Conservation (phyloP, 2,113 vertebrate genomes). For the Calypte anna region DNA sequence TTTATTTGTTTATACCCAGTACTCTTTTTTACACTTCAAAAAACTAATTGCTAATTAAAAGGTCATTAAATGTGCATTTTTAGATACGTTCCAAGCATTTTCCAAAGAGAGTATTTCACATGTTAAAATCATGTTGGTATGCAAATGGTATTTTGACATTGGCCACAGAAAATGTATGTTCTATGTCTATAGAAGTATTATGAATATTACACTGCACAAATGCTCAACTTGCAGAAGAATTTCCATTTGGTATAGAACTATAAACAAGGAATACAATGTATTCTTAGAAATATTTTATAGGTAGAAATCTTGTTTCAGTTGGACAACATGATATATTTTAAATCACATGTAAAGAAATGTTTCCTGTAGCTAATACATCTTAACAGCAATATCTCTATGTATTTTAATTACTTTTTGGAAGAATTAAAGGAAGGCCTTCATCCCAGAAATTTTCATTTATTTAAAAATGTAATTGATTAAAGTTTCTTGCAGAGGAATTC, state of each 20-base stretch:
- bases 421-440: conserved; percentile 49
- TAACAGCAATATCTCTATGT: neutral
- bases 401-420: conserved; percentile 18
- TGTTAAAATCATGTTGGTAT: neutral
- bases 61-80: neutral
- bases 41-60: neutral
- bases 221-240: neutral
- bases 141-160: neutral
- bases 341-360: neutral
- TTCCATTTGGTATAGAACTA: neutral
- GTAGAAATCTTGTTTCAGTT: neutral
- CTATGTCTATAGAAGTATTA: neutral
- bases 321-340: neutral
- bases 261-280: neutral
- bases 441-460: conserved; percentile 41
- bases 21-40: neutral
- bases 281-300: neutral
- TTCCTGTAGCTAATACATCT: neutral
- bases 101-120: neutral
- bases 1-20: conserved; percentile 3
- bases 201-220: neutral
- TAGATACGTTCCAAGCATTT: neutral
- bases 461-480: conserved; percentile 59
- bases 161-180: neutral
- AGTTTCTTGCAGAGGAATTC: conserved; percentile 15